Evolutionary conservation across 2,113 vertebrate species (phyloP).

Genomic region (Megalops atlanticus): DNA sequence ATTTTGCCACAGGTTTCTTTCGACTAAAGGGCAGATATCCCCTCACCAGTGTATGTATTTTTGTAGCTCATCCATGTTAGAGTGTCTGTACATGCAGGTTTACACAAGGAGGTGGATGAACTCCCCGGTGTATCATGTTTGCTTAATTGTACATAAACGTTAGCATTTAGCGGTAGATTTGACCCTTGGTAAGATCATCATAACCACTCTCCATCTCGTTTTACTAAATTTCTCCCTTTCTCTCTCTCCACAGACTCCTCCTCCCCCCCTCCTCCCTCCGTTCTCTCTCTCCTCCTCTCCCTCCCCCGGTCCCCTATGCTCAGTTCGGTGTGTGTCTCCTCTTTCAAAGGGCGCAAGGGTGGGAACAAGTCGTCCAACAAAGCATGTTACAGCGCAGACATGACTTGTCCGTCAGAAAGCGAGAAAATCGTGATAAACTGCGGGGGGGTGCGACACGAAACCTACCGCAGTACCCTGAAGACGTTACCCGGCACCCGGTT

Average conservation of each 20-base stretch:
- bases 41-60: neutral
- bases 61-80: neutral
- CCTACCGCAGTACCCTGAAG: constrained; percentile 93
- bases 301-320: constrained; percentile 73
- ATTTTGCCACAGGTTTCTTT: neutral
- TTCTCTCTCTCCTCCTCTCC: constrained; percentile 39
- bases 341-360: constrained; percentile 89
- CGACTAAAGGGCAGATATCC: neutral
- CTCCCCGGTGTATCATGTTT: neutral
- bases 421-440: constrained; percentile 98
- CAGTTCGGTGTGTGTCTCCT: constrained; percentile 90
- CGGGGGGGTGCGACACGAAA: constrained; percentile 94
- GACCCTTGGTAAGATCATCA: neutral
- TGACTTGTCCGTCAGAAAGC: constrained; percentile 96
- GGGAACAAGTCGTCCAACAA: constrained; percentile 91
- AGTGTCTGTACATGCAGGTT: neutral
- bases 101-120: neutral
- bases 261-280: constrained; percentile 34
- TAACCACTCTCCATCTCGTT: neutral
- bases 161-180: neutral
- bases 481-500: constrained; percentile 93
- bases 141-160: neutral
- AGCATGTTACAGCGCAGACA: constrained; percentile 98
- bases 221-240: constrained; percentile 9
- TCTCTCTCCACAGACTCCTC: constrained; percentile 45